These are phyloP conservation scores for Cherax destructor DNA, from an alignment of 1,140 invertebrate species.

Conservation along the genomic window DNA sequence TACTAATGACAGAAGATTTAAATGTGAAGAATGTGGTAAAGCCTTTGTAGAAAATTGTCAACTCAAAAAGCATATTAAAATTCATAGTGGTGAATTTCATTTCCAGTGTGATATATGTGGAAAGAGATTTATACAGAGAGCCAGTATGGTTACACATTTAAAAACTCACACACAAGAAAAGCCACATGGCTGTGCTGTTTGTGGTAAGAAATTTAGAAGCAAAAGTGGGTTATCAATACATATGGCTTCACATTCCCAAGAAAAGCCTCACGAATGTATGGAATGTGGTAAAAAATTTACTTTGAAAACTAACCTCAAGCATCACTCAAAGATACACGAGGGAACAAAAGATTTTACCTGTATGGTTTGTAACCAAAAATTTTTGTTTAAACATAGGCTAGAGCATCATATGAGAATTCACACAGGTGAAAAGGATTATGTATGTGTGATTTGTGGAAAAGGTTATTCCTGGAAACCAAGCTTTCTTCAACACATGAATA, in stretches of 20 bases:
- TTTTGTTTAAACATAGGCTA: background rate
- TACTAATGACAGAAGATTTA: background rate
- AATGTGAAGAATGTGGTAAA: slow-evolving; percentile 8
- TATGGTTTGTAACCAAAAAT: background rate
- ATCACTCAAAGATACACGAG: background rate
- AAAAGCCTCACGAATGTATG: background rate
- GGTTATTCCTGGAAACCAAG: slow-evolving; percentile 6
- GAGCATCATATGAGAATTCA: background rate
- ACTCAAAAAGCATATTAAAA: slow-evolving; percentile 79
- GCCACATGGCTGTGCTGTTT: slow-evolving; percentile 61
- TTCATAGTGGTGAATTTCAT: slow-evolving; percentile 93
- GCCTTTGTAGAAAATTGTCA: slow-evolving; percentile 1
- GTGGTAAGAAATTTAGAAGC: slow-evolving; percentile 54
- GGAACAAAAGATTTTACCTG: background rate
- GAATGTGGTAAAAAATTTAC: slow-evolving; percentile 17
- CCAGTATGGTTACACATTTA: slow-evolving; percentile 72
- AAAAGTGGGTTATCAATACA: background rate
- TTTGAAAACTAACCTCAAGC: background rate
- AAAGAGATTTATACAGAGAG: slow-evolving; percentile 48
- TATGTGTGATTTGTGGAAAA: background rate
- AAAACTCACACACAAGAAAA: too few relatives aligned
- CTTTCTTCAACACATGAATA: background rate
- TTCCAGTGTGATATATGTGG: slow-evolving; percentile 81
- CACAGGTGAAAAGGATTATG: background rate
- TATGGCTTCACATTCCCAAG: background rate